Conservation (phyloP, 2,113 vertebrate species). For the Vidua macroura region DNA sequence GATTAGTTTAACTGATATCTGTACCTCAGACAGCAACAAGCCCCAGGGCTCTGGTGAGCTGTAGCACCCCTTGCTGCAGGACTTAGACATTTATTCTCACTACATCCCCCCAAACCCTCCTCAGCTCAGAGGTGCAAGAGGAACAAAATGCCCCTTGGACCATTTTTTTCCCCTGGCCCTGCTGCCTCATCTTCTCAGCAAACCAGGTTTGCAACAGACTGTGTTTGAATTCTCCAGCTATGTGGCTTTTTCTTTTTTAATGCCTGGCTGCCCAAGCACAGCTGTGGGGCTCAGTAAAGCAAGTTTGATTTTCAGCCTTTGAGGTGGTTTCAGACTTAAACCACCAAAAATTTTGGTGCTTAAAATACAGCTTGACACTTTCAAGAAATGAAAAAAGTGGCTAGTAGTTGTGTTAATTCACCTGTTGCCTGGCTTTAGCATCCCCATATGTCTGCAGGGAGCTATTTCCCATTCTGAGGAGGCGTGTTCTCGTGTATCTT, state of each 20-base stretch:
- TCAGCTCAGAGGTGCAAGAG: neutral
- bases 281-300: neutral
- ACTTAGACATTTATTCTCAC: neutral
- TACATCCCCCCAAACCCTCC: neutral
- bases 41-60: neutral
- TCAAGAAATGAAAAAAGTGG: neutral
- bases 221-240: neutral
- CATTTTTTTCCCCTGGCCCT: neutral
- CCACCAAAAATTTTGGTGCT: neutral
- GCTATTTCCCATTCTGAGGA: neutral
- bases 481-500: accelerated
- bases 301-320: neutral
- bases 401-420: neutral
- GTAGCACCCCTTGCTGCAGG: neutral
- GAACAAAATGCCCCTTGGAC: neutral
- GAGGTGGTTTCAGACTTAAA: neutral
- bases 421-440: neutral
- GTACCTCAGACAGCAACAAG: neutral
- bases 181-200: neutral
- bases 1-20: neutral
- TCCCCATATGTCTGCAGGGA: neutral
- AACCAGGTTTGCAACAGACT: neutral
- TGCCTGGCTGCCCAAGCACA: neutral
- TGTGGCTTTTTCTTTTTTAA: neutral
- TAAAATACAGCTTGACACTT: neutral